phyloP scores from a whole-genome alignment of 2,113 vertebrate genomes.

The Pteropus alecto region DNA sequence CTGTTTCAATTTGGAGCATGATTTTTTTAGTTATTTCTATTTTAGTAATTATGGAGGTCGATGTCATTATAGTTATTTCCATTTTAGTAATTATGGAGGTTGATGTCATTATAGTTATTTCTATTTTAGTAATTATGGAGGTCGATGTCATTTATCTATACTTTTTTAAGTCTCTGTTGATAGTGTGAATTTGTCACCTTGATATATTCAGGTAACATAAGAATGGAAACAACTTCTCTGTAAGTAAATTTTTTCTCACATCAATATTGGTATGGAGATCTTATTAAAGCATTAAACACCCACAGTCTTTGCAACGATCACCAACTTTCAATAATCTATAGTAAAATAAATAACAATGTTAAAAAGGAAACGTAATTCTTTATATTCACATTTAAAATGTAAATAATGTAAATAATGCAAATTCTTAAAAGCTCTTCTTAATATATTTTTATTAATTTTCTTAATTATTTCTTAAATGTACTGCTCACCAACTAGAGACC shows the following conservation, averaged over 20 bases:
- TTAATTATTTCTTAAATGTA: not conserved
- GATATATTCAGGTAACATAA: not conserved
- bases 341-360: not conserved
- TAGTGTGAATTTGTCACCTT: not conserved
- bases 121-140: not conserved
- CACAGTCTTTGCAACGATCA: not conserved
- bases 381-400: not conserved
- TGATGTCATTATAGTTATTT: too few relatives aligned
- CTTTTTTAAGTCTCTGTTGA: not conserved
- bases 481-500: not conserved
- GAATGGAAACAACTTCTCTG: not conserved
- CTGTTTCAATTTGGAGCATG: not conserved
- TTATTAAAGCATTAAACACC: not conserved
- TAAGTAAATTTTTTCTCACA: not conserved
- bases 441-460: not conserved
- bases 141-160: not conserved
- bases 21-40: not conserved
- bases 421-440: not conserved
- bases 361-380: not conserved
- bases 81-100: not conserved
- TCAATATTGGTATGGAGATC: not conserved
- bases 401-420: not conserved
- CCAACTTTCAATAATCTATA: not conserved
- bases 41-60: not conserved
- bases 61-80: not conserved